These are phyloP conservation scores for Conistra vaccinii DNA, from an alignment of 2,888 invertebrate species.

Conservation along the genomic window DNA sequence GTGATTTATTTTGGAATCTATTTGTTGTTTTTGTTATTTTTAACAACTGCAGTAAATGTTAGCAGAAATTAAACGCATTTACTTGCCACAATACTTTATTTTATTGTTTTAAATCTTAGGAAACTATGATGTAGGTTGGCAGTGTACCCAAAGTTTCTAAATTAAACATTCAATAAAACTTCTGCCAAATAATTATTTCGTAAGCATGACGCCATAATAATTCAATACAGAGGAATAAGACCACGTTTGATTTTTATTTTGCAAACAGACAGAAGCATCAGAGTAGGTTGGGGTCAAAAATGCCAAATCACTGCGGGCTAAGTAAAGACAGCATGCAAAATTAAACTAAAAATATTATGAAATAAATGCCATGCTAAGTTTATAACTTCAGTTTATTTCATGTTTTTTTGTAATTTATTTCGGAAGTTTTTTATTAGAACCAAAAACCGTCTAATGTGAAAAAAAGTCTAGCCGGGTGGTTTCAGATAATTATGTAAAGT, in stretches of 20 bases:
- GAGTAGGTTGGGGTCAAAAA: conserved; percentile 78
- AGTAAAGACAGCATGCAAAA: conserved; percentile 73
- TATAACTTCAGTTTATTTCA: background rate
- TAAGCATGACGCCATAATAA: conserved; percentile 53
- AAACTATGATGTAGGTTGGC: background rate
- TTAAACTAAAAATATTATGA: background rate
- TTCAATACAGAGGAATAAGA: conserved; percentile 68
- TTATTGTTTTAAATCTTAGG: background rate
- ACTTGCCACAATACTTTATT: background rate
- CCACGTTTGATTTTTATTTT: conserved; percentile 77
- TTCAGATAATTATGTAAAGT: background rate
- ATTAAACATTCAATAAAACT: conserved; percentile 17
- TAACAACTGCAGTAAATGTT: conserved; percentile 39
- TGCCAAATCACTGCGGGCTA: conserved; percentile 77
- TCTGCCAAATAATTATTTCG: conserved; percentile 31
- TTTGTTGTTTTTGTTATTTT: conserved; percentile 64
- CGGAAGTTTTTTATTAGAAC: background rate
- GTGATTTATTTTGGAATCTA: conserved; percentile 75
- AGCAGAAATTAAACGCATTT: conserved; percentile 4
- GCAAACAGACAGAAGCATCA: conserved; percentile 78
- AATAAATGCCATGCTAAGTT: background rate
- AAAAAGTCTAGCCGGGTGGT: background rate
- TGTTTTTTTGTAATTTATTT: too few species aligned
- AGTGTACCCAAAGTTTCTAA: background rate
- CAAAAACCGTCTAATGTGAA: background rate